Evolutionary conservation across 2,797 vertebrate species (phyloP).

Genomic region (Crotalus adamanteus): DNA sequence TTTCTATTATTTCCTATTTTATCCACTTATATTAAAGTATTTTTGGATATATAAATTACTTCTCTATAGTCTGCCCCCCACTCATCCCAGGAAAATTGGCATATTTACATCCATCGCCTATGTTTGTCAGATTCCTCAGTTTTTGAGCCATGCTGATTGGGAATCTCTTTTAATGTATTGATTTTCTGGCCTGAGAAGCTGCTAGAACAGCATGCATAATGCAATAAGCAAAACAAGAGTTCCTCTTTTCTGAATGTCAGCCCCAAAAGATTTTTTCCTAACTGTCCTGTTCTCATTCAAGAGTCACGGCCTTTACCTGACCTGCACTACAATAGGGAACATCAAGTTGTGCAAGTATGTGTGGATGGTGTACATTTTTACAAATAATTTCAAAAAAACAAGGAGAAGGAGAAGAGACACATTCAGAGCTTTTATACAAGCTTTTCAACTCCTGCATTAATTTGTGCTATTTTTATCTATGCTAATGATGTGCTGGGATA

Average conservation of each 20-base stretch:
- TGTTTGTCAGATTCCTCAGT: neutral
- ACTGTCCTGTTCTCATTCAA: neutral
- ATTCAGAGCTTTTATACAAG: constrained; percentile 37
- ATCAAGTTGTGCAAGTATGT: constrained; percentile 4
- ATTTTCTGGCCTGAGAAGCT: neutral
- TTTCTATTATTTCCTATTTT: neutral
- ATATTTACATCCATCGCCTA: neutral
- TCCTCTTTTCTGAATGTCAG: neutral
- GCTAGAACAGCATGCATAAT: neutral
- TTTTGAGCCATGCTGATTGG: neutral
- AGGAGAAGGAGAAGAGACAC: neutral
- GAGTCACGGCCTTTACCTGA: constrained; percentile 13
- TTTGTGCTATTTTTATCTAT: constrained; percentile 65
- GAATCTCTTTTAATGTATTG: neutral
- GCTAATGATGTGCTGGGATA: constrained; percentile 63
- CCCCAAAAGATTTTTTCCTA: neutral
- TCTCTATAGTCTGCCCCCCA: neutral
- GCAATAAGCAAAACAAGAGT: neutral
- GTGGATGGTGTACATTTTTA: constrained; percentile 33
- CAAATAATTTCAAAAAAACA: constrained; percentile 23
- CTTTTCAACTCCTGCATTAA: constrained; percentile 63
- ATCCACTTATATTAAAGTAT: neutral
- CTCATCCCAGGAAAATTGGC: neutral
- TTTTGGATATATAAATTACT: neutral
- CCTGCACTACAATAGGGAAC: constrained; percentile 27